A percentile compares a stretch with the other conserved stretches of the same genome.
These are phyloP conservation scores for Pangasius mekongensis DNA, from an alignment of 2,797 vertebrate genomes.

Conservation along the genomic window DNA sequence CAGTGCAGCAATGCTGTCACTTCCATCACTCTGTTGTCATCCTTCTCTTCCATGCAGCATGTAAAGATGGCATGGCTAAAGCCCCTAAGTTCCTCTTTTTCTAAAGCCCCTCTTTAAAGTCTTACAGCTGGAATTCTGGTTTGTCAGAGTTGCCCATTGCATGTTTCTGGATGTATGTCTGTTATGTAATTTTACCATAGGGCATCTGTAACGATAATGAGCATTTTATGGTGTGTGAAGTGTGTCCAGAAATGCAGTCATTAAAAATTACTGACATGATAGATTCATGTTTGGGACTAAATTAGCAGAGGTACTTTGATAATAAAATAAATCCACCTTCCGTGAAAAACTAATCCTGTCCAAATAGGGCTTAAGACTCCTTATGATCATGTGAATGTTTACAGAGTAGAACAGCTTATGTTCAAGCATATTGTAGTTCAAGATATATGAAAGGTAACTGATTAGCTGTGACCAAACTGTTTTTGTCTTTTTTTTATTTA, in stretches of 20 bases:
- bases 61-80: constrained; percentile 44
- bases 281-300: neutral
- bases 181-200: neutral
- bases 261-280: neutral
- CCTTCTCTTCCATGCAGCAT: constrained; percentile 34
- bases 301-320: neutral
- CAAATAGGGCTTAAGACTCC: neutral
- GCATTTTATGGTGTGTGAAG: neutral
- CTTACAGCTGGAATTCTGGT: neutral
- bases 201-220: neutral
- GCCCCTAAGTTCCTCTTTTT: constrained; percentile 12
- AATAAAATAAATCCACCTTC: neutral
- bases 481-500: neutral
- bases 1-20: constrained; percentile 48
- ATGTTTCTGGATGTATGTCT: neutral
- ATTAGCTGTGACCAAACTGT: neutral
- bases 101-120: neutral
- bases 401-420: neutral
- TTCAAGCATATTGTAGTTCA: neutral
- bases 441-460: neutral
- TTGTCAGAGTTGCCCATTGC: neutral
- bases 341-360: neutral
- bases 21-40: constrained; percentile 50
- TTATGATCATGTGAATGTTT: neutral
- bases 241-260: neutral